A percentile compares a stretch with the other conserved stretches of the same genome.
These are phyloP conservation scores for Gallinago stenura DNA, from an alignment of 2,797 vertebrate genomes.

Conservation along the genomic window DNA sequence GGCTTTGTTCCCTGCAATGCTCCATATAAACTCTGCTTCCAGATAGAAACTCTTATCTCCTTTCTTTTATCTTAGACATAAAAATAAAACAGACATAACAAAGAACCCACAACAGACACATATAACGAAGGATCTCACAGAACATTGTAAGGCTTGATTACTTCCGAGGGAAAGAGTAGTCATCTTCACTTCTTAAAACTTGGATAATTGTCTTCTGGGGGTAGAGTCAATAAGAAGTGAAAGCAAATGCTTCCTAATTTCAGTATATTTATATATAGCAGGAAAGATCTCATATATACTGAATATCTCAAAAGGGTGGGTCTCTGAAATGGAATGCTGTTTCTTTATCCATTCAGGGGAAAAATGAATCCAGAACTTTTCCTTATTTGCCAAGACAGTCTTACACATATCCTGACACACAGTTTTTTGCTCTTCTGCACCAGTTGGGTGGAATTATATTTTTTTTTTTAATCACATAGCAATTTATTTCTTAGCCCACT, in stretches of 20 bases:
- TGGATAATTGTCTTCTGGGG: neutral
- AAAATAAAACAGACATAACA: neutral
- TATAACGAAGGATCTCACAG: neutral
- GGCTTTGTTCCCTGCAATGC: neutral
- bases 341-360: neutral
- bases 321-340: neutral
- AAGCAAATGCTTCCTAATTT: neutral
- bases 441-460: neutral
- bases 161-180: neutral
- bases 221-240: neutral
- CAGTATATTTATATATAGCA: neutral
- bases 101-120: neutral
- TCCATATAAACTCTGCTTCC: neutral
- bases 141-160: neutral
- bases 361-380: neutral
- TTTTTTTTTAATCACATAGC: neutral
- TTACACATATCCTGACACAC: neutral
- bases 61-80: neutral
- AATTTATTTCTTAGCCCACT: neutral
- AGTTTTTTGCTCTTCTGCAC: neutral
- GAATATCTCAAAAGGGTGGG: neutral
- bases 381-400: neutral
- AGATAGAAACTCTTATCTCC: neutral
- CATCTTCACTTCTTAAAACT: neutral
- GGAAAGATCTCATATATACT: neutral